Percentiles rank a stretch among this genome's conserved stretches.
Conservation (phyloP, 53 echinoderm and acorn worm species). For the Pentamera pediparva region DNA sequence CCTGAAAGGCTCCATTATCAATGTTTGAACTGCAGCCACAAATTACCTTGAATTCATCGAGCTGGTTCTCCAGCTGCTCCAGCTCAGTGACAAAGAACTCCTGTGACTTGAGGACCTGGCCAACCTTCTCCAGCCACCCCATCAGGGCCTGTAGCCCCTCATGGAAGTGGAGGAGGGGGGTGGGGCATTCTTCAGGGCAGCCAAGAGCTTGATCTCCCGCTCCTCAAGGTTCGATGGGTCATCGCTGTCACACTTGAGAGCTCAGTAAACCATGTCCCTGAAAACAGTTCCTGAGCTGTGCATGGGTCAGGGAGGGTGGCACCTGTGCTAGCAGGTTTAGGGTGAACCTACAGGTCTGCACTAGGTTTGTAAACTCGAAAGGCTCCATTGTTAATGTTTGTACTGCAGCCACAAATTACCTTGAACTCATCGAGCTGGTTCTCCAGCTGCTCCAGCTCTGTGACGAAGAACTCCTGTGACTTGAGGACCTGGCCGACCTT, state of each 20-base stretch:
- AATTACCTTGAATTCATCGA: slow-evolving; percentile 86
- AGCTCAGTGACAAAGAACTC: slow-evolving; percentile 76
- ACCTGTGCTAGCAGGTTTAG: too few relatives aligned
- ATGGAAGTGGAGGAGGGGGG: slow-evolving; percentile 69
- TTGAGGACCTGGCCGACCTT: slow-evolving; percentile 71
- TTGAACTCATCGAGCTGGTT: slow-evolving; percentile 87
- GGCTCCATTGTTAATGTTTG: too few relatives aligned
- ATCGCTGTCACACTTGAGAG: too few relatives aligned
- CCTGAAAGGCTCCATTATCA: too few relatives aligned
- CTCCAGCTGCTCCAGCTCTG: slow-evolving; percentile 82
- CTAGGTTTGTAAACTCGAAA: too few relatives aligned
- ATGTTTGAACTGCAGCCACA: too few relatives aligned
- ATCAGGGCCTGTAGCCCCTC: slow-evolving; percentile 88
- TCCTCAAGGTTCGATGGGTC: slow-evolving; percentile 59
- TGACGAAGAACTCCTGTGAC: slow-evolving; percentile 76
- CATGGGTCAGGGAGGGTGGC: too few relatives aligned
- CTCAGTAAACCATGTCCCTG: too few relatives aligned
- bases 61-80: slow-evolving; percentile 86
- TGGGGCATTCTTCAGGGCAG: slow-evolving; percentile 70
- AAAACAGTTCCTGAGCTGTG: too few relatives aligned
- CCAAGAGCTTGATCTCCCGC: slow-evolving; percentile 59
- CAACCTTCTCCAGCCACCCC: slow-evolving; percentile 83
- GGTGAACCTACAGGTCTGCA: slow-evolving; percentile 55
- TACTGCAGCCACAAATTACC: slow-evolving; percentile 54
- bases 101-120: slow-evolving; percentile 66